These are phyloP conservation scores for Anastrepha ludens DNA, from an alignment of 1,140 invertebrate species.

Conservation along the genomic window DNA sequence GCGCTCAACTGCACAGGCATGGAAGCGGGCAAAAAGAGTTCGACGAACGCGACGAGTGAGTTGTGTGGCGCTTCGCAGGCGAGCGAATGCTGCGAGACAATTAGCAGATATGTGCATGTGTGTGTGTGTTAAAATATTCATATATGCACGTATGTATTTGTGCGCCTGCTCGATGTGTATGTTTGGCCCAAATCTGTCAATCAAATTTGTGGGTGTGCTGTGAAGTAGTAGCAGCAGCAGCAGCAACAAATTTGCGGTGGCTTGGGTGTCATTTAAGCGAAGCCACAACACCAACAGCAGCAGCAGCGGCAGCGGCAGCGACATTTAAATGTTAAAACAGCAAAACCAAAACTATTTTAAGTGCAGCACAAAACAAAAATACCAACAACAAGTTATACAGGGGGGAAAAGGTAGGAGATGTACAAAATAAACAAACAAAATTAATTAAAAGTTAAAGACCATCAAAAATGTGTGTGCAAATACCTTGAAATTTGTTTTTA, in stretches of 20 bases:
- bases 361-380: background rate
- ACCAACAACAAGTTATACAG: background rate
- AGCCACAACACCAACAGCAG: background rate
- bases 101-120: background rate
- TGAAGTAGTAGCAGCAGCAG: background rate
- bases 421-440: background rate
- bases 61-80: background rate
- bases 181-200: conserved; percentile 51
- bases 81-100: background rate
- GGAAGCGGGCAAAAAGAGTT: conserved; percentile 6
- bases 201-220: conserved; percentile 37
- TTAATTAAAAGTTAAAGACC: background rate
- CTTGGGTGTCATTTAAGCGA: conserved; percentile 16
- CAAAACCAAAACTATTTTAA: conserved; percentile 43
- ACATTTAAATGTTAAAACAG: conserved; percentile 26
- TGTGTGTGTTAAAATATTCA: background rate
- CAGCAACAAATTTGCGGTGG: background rate
- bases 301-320: background rate
- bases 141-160: background rate
- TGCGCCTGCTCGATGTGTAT: background rate
- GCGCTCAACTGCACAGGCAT: background rate
- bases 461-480: conserved; percentile 3
- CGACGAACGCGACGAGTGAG: background rate
- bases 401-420: background rate
- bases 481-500: background rate